Conservation (phyloP, 2,797 vertebrate species). For the Notamacropus eugenii region DNA sequence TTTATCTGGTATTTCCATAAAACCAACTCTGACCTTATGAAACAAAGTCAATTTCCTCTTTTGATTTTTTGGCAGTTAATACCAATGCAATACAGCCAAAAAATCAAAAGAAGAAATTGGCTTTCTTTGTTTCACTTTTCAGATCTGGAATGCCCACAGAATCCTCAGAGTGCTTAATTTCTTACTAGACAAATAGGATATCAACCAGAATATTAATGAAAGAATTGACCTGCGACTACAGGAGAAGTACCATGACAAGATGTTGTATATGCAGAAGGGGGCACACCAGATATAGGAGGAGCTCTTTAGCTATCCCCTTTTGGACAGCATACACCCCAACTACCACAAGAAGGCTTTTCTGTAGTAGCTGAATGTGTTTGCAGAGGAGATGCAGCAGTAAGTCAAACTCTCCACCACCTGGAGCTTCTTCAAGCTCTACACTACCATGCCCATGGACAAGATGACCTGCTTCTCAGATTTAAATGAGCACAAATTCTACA, state of each 20-base stretch:
- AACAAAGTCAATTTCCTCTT: constrained; percentile 89
- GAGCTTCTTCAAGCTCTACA: constrained; percentile 98
- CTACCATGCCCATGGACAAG: constrained; percentile 98
- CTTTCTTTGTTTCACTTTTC: constrained; percentile 96
- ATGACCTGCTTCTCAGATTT: constrained; percentile 97
- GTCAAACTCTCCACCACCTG: constrained; percentile 97
- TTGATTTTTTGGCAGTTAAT: constrained; percentile 90
- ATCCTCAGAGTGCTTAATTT: constrained; percentile 98
- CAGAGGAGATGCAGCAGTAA: constrained; percentile 97
- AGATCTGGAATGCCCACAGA: constrained; percentile 99
- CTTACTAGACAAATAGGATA: constrained; percentile 98
- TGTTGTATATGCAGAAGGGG: constrained; percentile 99
- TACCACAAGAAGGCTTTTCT: constrained; percentile 98
- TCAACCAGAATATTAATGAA: constrained; percentile 89
- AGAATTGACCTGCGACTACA: constrained; percentile 93
- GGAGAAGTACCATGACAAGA: constrained; percentile 98
- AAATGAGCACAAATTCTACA: constrained; percentile 96
- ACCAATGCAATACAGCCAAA: constrained; percentile 97
- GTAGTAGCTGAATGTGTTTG: constrained; percentile 97
- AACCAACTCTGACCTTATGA: constrained; percentile 95
- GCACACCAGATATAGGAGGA: constrained; percentile 96
- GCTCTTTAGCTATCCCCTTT: constrained; percentile 95
- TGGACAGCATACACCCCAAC: constrained; percentile 95
- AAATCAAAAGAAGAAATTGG: constrained; percentile 98
- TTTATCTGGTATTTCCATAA: constrained; percentile 99